Conservation (phyloP, 2,888 invertebrate genomes). For the Acanthosepion lycidas region DNA sequence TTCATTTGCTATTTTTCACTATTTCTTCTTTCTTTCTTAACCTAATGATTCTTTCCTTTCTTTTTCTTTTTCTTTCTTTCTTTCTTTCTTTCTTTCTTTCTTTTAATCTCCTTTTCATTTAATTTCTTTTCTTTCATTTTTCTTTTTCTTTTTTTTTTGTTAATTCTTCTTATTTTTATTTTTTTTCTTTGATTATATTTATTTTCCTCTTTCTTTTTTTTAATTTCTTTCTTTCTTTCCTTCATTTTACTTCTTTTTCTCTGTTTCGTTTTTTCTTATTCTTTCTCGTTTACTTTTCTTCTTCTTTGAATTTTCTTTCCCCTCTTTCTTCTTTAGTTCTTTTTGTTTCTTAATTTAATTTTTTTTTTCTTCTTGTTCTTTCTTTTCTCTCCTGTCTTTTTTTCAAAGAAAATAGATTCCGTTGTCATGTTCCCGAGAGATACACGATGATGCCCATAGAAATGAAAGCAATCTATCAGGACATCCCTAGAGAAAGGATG, state of each 20-base stretch:
- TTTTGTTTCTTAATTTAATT: background rate
- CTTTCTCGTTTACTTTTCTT: too few species aligned
- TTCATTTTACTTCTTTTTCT: background rate
- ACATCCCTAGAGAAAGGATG: too few species aligned
- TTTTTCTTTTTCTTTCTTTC: too few species aligned
- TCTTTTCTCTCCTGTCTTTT: background rate
- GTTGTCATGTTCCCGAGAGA: too few species aligned
- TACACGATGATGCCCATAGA: too few species aligned
- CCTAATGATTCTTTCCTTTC: background rate
- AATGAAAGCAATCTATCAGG: too few species aligned
- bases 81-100: background rate
- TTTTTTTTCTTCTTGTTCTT: background rate
- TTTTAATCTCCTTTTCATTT: too few species aligned
- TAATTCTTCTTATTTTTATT: background rate
- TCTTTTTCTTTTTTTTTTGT: background rate
- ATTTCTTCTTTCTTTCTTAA: too few species aligned
- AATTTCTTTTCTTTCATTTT: background rate
- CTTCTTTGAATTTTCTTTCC: background rate
- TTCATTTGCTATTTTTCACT: background rate
- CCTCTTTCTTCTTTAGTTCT: background rate
- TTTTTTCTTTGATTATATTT: background rate
- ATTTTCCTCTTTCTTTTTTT: too few species aligned
- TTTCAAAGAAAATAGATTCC: background rate
- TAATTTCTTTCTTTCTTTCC: background rate
- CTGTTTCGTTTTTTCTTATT: background rate